Base-by-base conservation (phyloP, 2,888 invertebrate genomes). In the Coremacera marginata region DNA sequence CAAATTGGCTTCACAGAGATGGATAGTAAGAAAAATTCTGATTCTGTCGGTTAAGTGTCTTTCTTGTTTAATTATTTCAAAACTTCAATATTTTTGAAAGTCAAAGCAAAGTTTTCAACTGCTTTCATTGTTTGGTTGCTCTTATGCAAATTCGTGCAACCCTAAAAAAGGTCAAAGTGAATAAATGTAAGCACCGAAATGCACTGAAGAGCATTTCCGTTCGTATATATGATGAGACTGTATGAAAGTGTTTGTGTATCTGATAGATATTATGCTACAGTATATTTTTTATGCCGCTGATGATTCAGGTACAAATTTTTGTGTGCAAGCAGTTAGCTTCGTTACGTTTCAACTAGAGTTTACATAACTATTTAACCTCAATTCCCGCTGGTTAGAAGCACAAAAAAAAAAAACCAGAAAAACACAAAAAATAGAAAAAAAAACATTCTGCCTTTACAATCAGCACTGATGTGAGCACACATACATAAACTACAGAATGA, bases 351-450 rank as follows among this genome's bases (percentile, higher is more conserved):
- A 22, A 52, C 37, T 37, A 27, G n/a, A 63, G 65, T 74, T 74
- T 74, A 25, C 74, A 65, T 74, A 74, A 55, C 55, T 67, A 74
- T 74, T 74, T 74, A 74, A 74, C 74, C 74, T 74, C 67, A 67
- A 74, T 74, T 74, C 74, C 44, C 74, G 25, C 19, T 34, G 52
- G 71, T 44, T 44, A 44, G 44, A 31, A 72, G 22, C 60, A 63
- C 16, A 31, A 25, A 31, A 31, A 16, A 63, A n/a, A n/a, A n/a
- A n/a, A 52, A 27, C 5, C 31, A 37, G 37, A 7, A 37, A 14
- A 14, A 1, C 25, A 5, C 7, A 22, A 55, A 22, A 31, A n/a
- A 63, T 5, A 34, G 37, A 25, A n/a, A 62, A 60, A 25, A 49
- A 37, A n/a, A 72, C 62, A 44, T 62, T 72, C 44, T 62, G 52